Evolutionary conservation across 2,113 vertebrate genomes (phyloP).

Genomic region (Anser brachyrhynchus): DNA sequence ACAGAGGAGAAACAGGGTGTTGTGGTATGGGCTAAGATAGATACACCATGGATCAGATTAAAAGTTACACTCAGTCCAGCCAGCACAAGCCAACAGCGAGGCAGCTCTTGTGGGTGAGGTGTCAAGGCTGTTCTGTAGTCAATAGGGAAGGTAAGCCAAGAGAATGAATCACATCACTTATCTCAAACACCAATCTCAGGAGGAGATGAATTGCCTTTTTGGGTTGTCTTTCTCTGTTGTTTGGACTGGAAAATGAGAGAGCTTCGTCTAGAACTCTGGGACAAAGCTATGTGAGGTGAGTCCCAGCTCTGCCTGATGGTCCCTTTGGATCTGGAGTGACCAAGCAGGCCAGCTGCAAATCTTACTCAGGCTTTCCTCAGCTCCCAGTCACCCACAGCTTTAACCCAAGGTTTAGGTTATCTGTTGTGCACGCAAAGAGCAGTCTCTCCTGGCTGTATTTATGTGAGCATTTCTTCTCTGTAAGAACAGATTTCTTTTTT

Average conservation of each 20-base stretch:
- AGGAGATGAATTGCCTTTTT: background rate
- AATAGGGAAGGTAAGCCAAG: background rate
- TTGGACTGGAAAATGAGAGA: background rate
- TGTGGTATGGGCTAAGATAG: background rate
- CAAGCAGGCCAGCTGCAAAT: background rate
- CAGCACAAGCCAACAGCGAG: background rate
- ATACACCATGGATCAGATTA: background rate
- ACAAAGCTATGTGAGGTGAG: background rate
- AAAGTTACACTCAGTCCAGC: background rate
- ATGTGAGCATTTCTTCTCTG: fast-evolving
- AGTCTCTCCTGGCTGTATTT: fast-evolving
- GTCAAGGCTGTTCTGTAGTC: background rate
- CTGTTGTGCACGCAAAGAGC: background rate
- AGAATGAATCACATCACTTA: background rate
- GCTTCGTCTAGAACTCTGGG: background rate
- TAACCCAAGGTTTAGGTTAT: fast-evolving
- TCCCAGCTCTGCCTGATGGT: background rate
- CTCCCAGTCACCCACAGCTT: background rate
- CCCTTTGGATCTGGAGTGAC: background rate
- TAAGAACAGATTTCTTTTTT: background rate
- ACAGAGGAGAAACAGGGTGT: background rate
- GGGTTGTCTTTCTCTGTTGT: background rate
- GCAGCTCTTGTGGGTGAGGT: background rate
- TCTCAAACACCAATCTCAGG: background rate
- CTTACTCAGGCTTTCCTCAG: background rate